phyloP scores from a whole-genome alignment of 2,888 invertebrate genomes.

The Drosophila mimetica region DNA sequence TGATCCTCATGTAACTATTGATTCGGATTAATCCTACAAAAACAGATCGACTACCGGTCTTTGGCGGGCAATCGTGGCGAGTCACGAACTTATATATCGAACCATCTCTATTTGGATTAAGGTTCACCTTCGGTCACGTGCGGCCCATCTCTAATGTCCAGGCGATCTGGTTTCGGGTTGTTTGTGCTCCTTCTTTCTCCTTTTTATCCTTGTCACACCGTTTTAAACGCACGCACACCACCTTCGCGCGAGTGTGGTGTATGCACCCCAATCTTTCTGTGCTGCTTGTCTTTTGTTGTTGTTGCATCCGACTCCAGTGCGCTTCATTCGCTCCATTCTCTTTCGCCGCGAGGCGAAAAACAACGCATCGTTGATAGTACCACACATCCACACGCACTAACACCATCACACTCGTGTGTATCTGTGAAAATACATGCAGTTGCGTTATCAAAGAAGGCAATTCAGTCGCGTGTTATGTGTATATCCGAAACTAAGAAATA shows the following conservation, averaged over 20 bases:
- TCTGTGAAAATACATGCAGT: conserved; percentile 29
- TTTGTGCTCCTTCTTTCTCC: conserved; percentile 28
- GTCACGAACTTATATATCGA: conserved; percentile 28
- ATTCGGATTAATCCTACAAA: neutral
- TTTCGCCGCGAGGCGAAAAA: conserved; percentile 36
- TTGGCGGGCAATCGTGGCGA: conserved; percentile 9
- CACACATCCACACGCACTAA: neutral
- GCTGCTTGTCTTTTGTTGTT: conserved; percentile 11
- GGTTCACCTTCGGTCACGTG: conserved; percentile 35
- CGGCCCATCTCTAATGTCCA: conserved; percentile 35
- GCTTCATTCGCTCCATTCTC: conserved; percentile 29
- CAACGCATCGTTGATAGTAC: conserved; percentile 37
- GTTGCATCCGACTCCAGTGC: conserved; percentile 45
- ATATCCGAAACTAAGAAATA: conserved; percentile 11
- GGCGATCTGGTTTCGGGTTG: conserved; percentile 49
- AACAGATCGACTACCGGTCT: conserved; percentile 3
- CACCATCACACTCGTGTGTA: conserved; percentile 12
- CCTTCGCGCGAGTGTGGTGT: conserved; percentile 13
- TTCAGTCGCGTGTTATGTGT: conserved; percentile 29
- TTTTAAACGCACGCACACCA: conserved; percentile 16
- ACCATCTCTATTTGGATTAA: conserved; percentile 21
- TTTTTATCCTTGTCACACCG: conserved; percentile 29
- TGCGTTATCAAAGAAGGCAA: conserved; percentile 32
- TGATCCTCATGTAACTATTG: neutral
- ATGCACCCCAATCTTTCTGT: conserved; percentile 39